phyloP scores from a whole-genome alignment of 2,888 invertebrate species.

The Caenorhabditis plicata region DNA sequence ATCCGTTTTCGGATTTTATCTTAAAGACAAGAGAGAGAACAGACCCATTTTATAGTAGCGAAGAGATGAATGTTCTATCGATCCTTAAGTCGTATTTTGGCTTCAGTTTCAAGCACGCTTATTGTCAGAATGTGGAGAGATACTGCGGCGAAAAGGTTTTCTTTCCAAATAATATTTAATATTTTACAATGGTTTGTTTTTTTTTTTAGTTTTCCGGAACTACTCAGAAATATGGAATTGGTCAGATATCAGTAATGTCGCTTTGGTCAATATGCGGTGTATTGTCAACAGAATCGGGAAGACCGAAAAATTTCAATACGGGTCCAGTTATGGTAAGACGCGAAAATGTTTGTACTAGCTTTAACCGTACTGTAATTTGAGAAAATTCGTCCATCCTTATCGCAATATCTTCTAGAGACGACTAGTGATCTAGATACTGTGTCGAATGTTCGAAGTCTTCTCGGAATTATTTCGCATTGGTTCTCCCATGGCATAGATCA shows the following conservation, averaged over 20 bases:
- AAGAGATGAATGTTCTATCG: slow-evolving; percentile 15
- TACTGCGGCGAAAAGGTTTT: background rate
- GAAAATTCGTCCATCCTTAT: slow-evolving; percentile 15
- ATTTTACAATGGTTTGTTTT: background rate
- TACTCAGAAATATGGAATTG: slow-evolving; percentile 35
- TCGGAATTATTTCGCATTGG: slow-evolving; percentile 63
- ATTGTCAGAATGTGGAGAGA: background rate
- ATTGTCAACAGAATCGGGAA: slow-evolving; percentile 34
- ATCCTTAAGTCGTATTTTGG: slow-evolving; percentile 10
- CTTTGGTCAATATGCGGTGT: slow-evolving; percentile 56
- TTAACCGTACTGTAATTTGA: background rate
- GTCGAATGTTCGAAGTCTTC: slow-evolving; percentile 57
- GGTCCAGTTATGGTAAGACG: slow-evolving; percentile 1
- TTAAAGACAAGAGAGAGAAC: slow-evolving; percentile 16
- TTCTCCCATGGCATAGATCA: slow-evolving; percentile 48
- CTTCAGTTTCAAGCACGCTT: slow-evolving; percentile 1
- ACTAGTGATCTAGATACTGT: slow-evolving; percentile 56
- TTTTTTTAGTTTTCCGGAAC: slow-evolving; percentile 16
- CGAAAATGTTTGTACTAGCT: background rate
- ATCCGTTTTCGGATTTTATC: slow-evolving; percentile 17
- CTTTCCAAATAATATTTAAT: slow-evolving; percentile 4
- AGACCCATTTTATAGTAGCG: slow-evolving; percentile 16
- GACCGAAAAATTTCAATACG: slow-evolving; percentile 13
- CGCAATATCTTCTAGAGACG: slow-evolving; percentile 20
- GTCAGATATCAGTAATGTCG: slow-evolving; percentile 50